A percentile compares a stretch with the other conserved stretches of the same genome.
Conservation (phyloP, 37 sponge, comb jelly and placozoan genomes). For the Corticium candelabrum region DNA sequence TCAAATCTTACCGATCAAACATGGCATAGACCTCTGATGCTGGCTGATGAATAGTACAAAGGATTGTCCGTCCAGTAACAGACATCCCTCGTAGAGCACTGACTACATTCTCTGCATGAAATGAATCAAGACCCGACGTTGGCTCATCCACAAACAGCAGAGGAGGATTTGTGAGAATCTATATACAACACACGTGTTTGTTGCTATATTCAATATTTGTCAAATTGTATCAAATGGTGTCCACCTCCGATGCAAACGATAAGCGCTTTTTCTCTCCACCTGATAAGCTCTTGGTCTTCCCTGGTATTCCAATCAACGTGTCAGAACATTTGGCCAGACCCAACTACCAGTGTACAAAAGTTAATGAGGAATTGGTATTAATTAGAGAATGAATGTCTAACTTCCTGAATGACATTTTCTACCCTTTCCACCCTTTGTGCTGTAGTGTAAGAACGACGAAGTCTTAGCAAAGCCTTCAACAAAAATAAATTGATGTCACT, state of each 20-base stretch:
- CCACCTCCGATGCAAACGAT: conserved; percentile 39
- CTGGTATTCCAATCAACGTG: conserved; percentile 25
- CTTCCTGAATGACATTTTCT: neutral
- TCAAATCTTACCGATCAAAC: conserved; percentile 13
- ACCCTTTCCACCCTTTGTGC: neutral
- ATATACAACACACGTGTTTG: too few relatives aligned
- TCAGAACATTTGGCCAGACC: conserved; percentile 26
- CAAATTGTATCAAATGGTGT: too few relatives aligned
- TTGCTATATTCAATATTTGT: too few relatives aligned
- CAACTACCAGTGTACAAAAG: conserved; percentile 7
- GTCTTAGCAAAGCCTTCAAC: neutral
- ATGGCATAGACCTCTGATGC: conserved; percentile 39
- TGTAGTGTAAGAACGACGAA: neutral
- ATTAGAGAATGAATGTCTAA: neutral
- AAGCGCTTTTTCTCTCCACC: conserved; percentile 42
- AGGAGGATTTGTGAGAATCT: conserved; percentile 36
- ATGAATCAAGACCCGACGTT: conserved; percentile 43
- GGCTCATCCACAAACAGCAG: conserved; percentile 49
- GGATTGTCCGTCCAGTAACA: conserved; percentile 23
- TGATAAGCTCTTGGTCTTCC: conserved; percentile 30
- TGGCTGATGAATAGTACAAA: conserved; percentile 60
- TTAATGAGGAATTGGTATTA: too few relatives aligned
- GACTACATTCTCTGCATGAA: conserved; percentile 37
- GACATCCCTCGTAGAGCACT: conserved; percentile 24
- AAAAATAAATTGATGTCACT: too few relatives aligned